Percentiles rank a stretch among this genome's conserved stretches.
phyloP scores from a whole-genome alignment of 2,113 vertebrate genomes.

The Lepisosteus oculatus region DNA sequence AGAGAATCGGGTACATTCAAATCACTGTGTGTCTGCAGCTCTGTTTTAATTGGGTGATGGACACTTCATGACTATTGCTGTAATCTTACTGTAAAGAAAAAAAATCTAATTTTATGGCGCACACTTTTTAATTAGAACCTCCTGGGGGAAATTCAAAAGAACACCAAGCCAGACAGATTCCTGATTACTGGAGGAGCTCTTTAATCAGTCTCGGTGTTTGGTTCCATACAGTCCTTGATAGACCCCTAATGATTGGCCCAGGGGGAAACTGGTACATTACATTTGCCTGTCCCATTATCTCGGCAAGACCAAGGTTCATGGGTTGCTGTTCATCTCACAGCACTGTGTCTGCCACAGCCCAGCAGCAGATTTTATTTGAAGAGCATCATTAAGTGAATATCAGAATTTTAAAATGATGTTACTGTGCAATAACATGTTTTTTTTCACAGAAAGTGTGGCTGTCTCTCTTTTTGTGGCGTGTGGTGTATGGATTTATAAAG shows the following conservation, averaged over 20 bases:
- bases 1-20: too few relatives aligned
- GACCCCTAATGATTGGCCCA: not conserved
- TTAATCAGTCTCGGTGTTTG: conserved; percentile 3
- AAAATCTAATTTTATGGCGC: conserved; percentile 27
- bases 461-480: too few relatives aligned
- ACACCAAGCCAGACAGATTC: not conserved
- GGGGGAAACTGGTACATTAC: not conserved
- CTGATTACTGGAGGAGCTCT: conserved; percentile 20
- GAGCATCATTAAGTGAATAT: too few relatives aligned
- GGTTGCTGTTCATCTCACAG: not conserved
- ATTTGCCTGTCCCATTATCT: not conserved
- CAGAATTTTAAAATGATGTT: too few relatives aligned
- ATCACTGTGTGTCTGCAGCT: too few relatives aligned
- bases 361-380: too few relatives aligned
- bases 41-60: too few relatives aligned
- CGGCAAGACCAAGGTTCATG: not conserved
- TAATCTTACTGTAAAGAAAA: conserved; percentile 8
- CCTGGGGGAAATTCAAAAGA: conserved; percentile 4
- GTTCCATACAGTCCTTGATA: not conserved
- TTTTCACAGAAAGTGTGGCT: too few relatives aligned
- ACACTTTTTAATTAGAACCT: conserved; percentile 2
- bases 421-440: too few relatives aligned
- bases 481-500: too few relatives aligned
- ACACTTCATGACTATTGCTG: not conserved
- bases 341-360: too few relatives aligned